Evolutionary conservation across 2,888 invertebrate genomes (phyloP).

Genomic region (Helobdella robusta): DNA sequence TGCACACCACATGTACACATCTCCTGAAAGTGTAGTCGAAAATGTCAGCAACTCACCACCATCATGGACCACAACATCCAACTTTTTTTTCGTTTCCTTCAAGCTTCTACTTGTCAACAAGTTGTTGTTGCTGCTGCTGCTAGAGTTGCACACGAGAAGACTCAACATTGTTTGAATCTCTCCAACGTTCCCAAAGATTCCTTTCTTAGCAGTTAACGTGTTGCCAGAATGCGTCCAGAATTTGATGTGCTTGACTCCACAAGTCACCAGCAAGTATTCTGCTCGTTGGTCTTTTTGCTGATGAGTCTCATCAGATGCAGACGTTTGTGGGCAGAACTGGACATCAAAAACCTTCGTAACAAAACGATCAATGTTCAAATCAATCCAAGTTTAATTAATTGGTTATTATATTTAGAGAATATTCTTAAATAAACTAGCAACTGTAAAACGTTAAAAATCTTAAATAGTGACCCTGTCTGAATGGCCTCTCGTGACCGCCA

Average conservation of each 20-base stretch:
- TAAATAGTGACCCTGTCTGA: conserved; percentile 43
- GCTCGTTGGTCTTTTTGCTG: conserved; percentile 17
- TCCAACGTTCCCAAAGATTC: conserved; percentile 45
- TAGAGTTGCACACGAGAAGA: conserved; percentile 38
- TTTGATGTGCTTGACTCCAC: conserved; percentile 50
- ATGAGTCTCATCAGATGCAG: neutral
- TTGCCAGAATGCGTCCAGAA: conserved; percentile 50
- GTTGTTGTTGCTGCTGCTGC: no score
- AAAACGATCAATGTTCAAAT: no score
- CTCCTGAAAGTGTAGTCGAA: conserved; percentile 49
- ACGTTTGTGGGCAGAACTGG: conserved; percentile 44
- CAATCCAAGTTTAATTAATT: no score
- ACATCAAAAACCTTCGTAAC: conserved; percentile 46
- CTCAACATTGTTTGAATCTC: conserved; percentile 50
- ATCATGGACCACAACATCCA: no score
- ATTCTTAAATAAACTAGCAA: no score
- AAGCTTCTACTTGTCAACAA: no score
- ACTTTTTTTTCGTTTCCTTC: no score
- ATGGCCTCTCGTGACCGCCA: conserved; percentile 46
- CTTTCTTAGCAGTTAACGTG: conserved; percentile 47
- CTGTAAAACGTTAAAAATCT: no score
- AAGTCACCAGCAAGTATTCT: conserved; percentile 41
- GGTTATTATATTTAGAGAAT: no score
- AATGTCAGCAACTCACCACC: conserved; percentile 41
- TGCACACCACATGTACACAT: conserved; percentile 49